Evolutionary conservation across 2,888 invertebrate genomes (phyloP), one percentile per base, ranked within the genome.

Genomic region (Amphiduros pacificus): DNA sequence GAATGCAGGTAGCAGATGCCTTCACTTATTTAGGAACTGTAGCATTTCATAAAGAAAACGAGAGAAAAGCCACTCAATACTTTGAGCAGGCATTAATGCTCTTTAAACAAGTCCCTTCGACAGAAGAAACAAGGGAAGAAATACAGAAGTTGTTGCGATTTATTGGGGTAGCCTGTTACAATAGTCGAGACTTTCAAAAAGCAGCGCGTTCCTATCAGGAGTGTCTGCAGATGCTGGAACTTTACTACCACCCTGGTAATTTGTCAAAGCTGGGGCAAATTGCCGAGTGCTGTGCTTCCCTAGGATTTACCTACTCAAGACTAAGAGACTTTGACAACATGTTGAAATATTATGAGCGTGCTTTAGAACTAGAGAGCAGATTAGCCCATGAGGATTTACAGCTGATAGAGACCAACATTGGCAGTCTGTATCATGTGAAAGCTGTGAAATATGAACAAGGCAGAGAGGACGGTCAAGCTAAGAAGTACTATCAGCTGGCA

Each of bases 391-490:
- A 66, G 31, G 66, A 66, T 36, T 52, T 63, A 11, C 58, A 66
- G 54, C 51, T 66, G 44, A 63, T 66, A 17, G 62, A 62, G 48
- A 66, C 66, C 2, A 66, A 66, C 53, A 63, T 66, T 17, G 66
- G 66, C n/a, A 66, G 66, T 48, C 55, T 66, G 40, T 66, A 66
- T 51, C 66, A 66, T 40, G 66, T 66, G 26, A 60, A 61, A 31
- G 63, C 66, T 36, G 63, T 61, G 3, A 57, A 53, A 26, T 41
- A 48, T 26, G 58, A 62, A 48, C 50, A 55, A 17, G 17, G 53
- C 9, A 61, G 63, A 11, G 48, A 41, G 9, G 40, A 27, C n/a
- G 59, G 40, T 17, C 32, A 41, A 22, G 53, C 66, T 5, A 27
- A 26, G n/a, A 58, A 24, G 22, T 63, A 41, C 31, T 61, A 60